Conservation (phyloP, 2,797 vertebrate genomes). For the Loriculus beryllinus region DNA sequence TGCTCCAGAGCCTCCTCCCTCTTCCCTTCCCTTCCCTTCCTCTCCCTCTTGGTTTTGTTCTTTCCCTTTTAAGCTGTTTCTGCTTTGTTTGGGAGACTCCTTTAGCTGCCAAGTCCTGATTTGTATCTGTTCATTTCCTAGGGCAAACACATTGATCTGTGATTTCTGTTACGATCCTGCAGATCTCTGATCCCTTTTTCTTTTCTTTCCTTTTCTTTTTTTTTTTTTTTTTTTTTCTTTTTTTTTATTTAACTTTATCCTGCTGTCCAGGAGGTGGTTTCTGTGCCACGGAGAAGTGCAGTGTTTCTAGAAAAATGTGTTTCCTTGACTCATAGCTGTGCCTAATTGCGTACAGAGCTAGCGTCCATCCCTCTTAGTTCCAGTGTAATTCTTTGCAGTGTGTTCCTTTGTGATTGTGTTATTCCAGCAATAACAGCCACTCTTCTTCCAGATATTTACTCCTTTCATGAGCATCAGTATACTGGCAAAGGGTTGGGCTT, state of each 20-base stretch:
- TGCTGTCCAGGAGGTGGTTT: conserved; percentile 34
- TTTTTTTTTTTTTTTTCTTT: not conserved
- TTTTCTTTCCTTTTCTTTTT: not conserved
- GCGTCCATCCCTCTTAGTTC: conserved; percentile 50
- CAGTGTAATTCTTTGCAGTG: conserved; percentile 55
- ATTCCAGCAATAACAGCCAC: conserved; percentile 54
- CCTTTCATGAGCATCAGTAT: conserved; percentile 61
- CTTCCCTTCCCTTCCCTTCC: not conserved
- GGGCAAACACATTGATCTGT: conserved; percentile 57
- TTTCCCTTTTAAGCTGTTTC: conserved; percentile 50
- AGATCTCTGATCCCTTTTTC: conserved; percentile 27
- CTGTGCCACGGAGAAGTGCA: not conserved
- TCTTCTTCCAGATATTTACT: conserved; percentile 63
- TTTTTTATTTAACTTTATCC: not conserved
- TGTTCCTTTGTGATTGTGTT: conserved; percentile 66
- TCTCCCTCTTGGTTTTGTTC: conserved; percentile 28
- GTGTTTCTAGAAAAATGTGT: conserved; percentile 30
- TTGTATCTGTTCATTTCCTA: conserved; percentile 62
- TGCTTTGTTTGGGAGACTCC: conserved; percentile 59
- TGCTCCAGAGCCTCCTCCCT: not conserved
- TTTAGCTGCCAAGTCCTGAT: conserved; percentile 60
- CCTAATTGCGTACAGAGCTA: conserved; percentile 10
- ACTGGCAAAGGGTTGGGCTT: not conserved
- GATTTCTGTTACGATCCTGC: conserved; percentile 61
- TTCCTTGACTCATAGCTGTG: conserved; percentile 55